These are phyloP conservation scores for Frankliniella intonsa DNA, from an alignment of 2,888 invertebrate genomes.

Conservation along the genomic window DNA sequence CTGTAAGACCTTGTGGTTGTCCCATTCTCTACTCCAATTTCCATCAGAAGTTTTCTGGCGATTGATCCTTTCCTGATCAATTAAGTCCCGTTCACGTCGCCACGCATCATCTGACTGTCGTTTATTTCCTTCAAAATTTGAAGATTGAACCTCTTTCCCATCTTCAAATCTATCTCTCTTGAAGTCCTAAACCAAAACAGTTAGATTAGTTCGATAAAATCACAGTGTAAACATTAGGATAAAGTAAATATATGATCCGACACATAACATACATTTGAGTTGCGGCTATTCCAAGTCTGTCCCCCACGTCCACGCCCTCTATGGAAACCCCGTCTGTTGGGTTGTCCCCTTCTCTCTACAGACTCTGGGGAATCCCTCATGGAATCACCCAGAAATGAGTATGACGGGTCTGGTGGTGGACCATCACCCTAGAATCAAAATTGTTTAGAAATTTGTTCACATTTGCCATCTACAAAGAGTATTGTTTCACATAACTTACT, in stretches of 20 bases:
- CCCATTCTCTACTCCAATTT: conserved; percentile 50
- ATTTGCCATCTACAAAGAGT: not conserved
- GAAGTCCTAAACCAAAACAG: not conserved
- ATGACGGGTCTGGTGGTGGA: conserved; percentile 49
- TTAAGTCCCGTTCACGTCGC: conserved; percentile 48
- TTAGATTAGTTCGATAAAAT: not conserved
- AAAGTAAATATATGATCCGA: not conserved
- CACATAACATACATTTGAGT: not conserved
- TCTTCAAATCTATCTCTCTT: not conserved
- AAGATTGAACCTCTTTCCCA: conserved; percentile 28
- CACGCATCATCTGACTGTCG: conserved; percentile 46
- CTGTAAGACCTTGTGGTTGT: conserved; percentile 45
- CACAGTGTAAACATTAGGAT: not conserved
- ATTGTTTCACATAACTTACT: not conserved
- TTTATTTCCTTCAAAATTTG: conserved; percentile 36
- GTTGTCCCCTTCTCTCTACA: conserved; percentile 39
- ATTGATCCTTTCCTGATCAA: conserved; percentile 48
- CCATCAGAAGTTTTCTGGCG: conserved; percentile 48
- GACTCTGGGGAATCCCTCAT: conserved; percentile 43
- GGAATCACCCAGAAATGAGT: conserved; percentile 48
- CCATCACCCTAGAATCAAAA: conserved; percentile 44
- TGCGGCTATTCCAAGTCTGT: not conserved
- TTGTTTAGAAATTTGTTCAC: not conserved
- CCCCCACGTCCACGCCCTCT: conserved; percentile 24
- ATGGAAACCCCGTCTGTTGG: conserved; percentile 38